Evolutionary conservation across 2,888 invertebrate species (phyloP).

Genomic region (Folsomia manolachei): DNA sequence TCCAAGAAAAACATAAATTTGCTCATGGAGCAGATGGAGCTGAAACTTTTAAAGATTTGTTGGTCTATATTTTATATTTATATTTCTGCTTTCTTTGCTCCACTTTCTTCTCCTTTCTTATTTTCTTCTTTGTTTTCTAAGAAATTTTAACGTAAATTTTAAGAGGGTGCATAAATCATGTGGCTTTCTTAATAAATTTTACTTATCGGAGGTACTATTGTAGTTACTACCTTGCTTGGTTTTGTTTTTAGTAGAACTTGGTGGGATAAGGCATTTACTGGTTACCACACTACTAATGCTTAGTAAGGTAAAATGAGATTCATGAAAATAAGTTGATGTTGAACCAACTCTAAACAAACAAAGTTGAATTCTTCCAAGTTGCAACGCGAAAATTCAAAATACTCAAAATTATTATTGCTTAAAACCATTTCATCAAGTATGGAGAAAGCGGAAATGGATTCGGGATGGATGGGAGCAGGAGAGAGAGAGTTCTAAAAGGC

Average conservation of each 20-base stretch:
- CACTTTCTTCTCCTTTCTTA: not conserved
- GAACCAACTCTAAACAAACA: not conserved
- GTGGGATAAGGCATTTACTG: no score
- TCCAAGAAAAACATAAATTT: slow-evolving; percentile 6
- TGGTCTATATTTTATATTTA: slow-evolving; percentile 7
- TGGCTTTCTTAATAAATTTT: not conserved
- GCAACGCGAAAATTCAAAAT: not conserved
- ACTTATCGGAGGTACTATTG: not conserved
- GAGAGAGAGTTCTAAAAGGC: no score
- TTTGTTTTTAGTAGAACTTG: no score
- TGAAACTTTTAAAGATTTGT: slow-evolving; percentile 7
- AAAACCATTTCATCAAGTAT: not conserved
- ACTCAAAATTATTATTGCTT: slow-evolving; percentile 6
- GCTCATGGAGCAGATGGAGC: slow-evolving; percentile 1
- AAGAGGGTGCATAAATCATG: not conserved
- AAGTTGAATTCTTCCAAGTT: not conserved
- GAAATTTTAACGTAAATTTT: slow-evolving; percentile 5
- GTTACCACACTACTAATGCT: no score
- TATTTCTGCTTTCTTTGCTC: not conserved
- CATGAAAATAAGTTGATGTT: not conserved
- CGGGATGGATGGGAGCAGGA: no score
- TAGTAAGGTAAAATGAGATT: no score
- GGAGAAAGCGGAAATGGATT: not conserved
- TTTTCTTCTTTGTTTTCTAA: not conserved
- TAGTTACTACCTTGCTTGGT: no score